Percentiles rank a stretch among this genome's conserved stretches.
phyloP scores from a whole-genome alignment of 2,888 invertebrate genomes.

The Mesorhabditis spiculigera region DNA sequence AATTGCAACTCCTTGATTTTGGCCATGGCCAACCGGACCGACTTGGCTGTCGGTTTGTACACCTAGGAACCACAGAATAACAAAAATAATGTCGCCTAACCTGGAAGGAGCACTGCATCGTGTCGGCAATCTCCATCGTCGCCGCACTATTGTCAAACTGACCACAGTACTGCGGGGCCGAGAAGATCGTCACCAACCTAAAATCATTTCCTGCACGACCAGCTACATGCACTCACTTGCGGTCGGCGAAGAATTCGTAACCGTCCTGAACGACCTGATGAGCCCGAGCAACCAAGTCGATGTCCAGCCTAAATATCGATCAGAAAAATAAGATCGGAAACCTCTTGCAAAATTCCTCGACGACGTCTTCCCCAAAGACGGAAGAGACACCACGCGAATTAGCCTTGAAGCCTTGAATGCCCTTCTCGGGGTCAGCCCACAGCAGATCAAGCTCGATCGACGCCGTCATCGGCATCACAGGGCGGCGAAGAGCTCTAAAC shows the following conservation, averaged over 20 bases:
- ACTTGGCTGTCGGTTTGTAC: background rate
- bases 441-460: constrained; percentile 10
- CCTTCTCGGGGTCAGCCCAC: constrained; percentile 15
- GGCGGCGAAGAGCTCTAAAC: background rate
- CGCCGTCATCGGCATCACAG: background rate
- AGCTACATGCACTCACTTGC: background rate
- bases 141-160: constrained; percentile 14
- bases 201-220: too few species aligned
- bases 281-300: constrained; percentile 2
- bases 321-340: constrained; percentile 37
- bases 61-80: background rate
- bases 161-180: constrained; percentile 30
- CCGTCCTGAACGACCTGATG: constrained; percentile 64
- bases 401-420: constrained; percentile 12
- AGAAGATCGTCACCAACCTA: background rate
- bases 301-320: background rate
- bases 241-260: constrained; percentile 64
- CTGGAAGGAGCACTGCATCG: background rate
- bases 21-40: background rate
- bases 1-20: background rate
- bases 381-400: constrained; percentile 63
- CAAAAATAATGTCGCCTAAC: background rate
- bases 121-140: constrained; percentile 2
- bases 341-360: constrained; percentile 62
- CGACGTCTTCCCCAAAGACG: constrained; percentile 64